These are phyloP conservation scores for Cephus pulcher DNA, from an alignment of 2,888 invertebrate genomes.

Conservation along the genomic window DNA sequence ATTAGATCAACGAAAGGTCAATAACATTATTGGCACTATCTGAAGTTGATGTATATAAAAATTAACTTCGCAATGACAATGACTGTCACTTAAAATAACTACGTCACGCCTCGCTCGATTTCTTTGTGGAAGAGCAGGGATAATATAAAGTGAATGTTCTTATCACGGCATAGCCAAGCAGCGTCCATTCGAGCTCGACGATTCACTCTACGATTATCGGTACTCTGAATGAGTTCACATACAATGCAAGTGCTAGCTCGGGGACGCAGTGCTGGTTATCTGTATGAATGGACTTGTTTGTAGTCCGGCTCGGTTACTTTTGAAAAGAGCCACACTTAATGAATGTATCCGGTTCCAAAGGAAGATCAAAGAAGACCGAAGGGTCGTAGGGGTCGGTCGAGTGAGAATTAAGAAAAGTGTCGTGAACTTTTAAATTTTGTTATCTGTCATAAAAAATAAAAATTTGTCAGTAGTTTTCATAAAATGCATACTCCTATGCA, in stretches of 20 bases:
- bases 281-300: constrained; percentile 26
- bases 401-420: background rate
- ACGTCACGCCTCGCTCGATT: background rate
- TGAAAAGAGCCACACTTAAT: constrained; percentile 34
- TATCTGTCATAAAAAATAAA: background rate
- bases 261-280: background rate
- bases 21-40: background rate
- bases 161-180: background rate
- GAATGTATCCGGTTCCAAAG: constrained; percentile 48
- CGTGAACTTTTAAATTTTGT: background rate
- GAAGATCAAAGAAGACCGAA: constrained; percentile 42
- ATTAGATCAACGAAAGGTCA: background rate
- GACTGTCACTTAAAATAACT: background rate
- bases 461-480: background rate
- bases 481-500: background rate
- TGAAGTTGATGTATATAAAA: background rate
- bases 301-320: constrained; percentile 10
- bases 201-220: constrained; percentile 11
- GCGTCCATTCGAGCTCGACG: constrained; percentile 1
- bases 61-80: background rate
- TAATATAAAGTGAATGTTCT: constrained; percentile 27
- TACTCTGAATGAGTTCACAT: constrained; percentile 12
- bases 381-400: constrained; percentile 11
- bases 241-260: constrained; percentile 1
- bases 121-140: background rate